Evolutionary conservation across 2,797 vertebrate species (phyloP).

Genomic region (Enteromius thamalakanensis): DNA sequence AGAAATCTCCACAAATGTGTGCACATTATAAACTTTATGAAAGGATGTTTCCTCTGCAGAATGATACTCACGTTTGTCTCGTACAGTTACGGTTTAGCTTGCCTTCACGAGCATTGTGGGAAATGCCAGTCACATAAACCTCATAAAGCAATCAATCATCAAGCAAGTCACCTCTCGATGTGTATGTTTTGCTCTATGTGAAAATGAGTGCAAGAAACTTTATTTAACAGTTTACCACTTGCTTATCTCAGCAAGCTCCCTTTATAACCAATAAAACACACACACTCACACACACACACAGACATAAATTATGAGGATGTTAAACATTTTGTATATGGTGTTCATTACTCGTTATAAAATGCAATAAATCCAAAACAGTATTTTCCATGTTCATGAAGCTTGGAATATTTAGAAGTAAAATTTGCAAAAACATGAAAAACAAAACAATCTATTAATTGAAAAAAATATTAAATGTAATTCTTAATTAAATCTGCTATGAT

Average conservation of each 20-base stretch:
- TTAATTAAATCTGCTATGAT: not conserved
- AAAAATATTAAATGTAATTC: too few species aligned
- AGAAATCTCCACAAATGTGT: not conserved
- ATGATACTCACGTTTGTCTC: not conserved
- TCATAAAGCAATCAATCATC: constrained; percentile 15
- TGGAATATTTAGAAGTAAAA: not conserved
- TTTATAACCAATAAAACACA: constrained; percentile 27
- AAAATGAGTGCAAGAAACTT: not conserved
- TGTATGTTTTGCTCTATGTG: not conserved
- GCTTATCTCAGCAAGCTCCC: constrained; percentile 30
- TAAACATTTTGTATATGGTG: not conserved
- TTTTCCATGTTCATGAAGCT: not conserved
- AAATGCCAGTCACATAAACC: constrained; percentile 13
- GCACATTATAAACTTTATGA: not conserved
- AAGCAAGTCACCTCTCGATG: not conserved
- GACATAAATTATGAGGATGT: not conserved
- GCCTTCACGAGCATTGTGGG: not conserved
- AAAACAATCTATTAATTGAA: not conserved
- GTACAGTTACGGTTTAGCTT: not conserved
- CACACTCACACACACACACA: not conserved
- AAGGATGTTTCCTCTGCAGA: not conserved
- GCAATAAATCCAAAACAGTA: not conserved
- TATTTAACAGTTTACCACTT: constrained; percentile 1
- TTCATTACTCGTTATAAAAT: constrained; percentile 10
- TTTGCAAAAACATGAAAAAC: not conserved